Conservation (phyloP, 2,888 invertebrate species). For the Hypercompe scribonia region DNA sequence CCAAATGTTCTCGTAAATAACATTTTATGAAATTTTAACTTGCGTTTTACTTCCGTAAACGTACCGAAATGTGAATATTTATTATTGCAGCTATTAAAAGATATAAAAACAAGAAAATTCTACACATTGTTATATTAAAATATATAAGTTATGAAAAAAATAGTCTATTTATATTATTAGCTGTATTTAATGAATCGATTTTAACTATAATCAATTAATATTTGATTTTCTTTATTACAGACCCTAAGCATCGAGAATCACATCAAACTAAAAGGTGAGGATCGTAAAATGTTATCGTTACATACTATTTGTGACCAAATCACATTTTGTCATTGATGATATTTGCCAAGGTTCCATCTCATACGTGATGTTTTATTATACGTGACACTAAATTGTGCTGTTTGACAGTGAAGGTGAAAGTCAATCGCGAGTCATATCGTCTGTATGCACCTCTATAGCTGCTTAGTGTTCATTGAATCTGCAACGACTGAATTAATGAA, state of each 20-base stretch:
- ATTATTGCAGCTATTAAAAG: neutral
- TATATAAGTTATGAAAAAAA: neutral
- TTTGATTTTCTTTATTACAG: slow-evolving; percentile 50
- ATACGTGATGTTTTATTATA: slow-evolving; percentile 40
- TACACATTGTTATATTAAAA: neutral
- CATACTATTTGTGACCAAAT: slow-evolving; percentile 32
- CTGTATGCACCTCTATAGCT: slow-evolving; percentile 60
- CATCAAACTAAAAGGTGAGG: slow-evolving; percentile 55
- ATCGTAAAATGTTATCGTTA: slow-evolving; percentile 28
- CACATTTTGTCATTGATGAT: slow-evolving; percentile 25
- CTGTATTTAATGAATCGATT: neutral
- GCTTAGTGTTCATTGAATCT: slow-evolving; percentile 56
- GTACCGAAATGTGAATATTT: neutral
- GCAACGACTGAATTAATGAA: slow-evolving; percentile 61
- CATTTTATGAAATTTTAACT: slow-evolving; percentile 6
- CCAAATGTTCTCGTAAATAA: slow-evolving; percentile 7
- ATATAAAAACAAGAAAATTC: neutral
- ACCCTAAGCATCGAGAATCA: slow-evolving; percentile 46
- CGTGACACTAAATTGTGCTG: slow-evolving; percentile 61
- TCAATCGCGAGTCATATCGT: slow-evolving; percentile 62
- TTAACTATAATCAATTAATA: slow-evolving; percentile 27
- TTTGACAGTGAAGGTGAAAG: slow-evolving; percentile 66
- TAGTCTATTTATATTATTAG: neutral
- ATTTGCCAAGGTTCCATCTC: slow-evolving; percentile 37
- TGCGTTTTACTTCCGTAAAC: slow-evolving; percentile 11